Evolutionary conservation across 2,888 invertebrate genomes (phyloP), one percentile per base, ranked within the genome.

Genomic region (Conchocele bisecta): DNA sequence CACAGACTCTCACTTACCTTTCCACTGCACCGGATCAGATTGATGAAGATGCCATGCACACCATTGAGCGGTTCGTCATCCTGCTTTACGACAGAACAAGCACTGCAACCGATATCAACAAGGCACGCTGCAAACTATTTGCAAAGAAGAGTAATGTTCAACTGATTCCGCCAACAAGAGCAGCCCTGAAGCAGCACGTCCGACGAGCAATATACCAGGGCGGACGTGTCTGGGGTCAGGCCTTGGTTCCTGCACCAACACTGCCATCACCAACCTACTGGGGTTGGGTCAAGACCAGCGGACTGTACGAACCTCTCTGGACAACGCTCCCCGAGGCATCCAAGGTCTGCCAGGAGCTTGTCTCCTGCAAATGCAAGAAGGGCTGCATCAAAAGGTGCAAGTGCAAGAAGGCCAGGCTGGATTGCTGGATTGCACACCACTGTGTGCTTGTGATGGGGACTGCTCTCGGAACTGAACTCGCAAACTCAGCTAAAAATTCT

Each of bases 371-470:
- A 17, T 48, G 48, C 15, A 28, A 48, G 48, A 28, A n/a, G 48
- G 28, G 48, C n/a, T 48, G 48, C 17, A 11, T n/a, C 4, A 26
- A 28, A 15, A 13, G 13, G n/a, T 48, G 48, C 28, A 24, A 48
- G 7, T 48, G 26, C 48, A n/a, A 11, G 29, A 48, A 15, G 31
- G 31, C 29, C 31, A 17, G 20, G n/a, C 22, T 28, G 48, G n/a
- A n/a, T n/a, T n/a, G n/a, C 33, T 63, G 17, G 24, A 28, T 17
- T 48, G 48, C 28, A 48, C 68, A 2, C 48, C 28, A 31, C 48
- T 6, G 28, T 48, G 29, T 48, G 48, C 26, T 7, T 17, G 24
- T 48, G 48, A n/a, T n/a, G n/a, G n/a, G n/a, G n/a, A n/a, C n/a
- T n/a, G n/a, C n/a, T n/a, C n/a, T n/a, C n/a, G n/a, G n/a, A n/a